Base-by-base conservation (phyloP, 2,113 vertebrate species). In the Neopipo cinnamomea region DNA sequence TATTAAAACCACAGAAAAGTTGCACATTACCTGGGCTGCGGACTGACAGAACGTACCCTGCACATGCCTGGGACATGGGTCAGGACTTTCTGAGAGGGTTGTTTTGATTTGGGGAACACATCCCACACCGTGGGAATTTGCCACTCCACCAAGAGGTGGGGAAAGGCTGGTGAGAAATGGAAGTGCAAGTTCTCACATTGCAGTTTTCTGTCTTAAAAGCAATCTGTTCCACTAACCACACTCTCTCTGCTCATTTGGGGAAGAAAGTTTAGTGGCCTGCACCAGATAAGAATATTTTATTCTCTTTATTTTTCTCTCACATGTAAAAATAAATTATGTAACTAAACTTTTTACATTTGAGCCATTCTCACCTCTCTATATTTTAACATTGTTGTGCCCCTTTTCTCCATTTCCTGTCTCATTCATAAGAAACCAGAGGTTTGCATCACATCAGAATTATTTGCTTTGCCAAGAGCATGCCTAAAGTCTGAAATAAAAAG, bases 91-190 rank as follows among this genome's bases (percentile, higher is more conserved):
- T 14, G 47, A 65, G 65, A 0, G 3, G 59, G 30, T 21, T 49
- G 24, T 0, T 87, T 33, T 11, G 35, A 3, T 44, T 10, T 68
- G 52, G 33, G 31, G 18, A 61, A 21, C 3, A 2, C 28, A 58
- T 79, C 52, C 23, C 61, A 37, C 25, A 12, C 13, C 0, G 0
- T 12, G 7, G 23, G 58, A n/a, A 4, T 2, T 30, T 72, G 28
- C 22, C 7, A 0, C 27, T 20, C 12, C 8, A 24, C 30, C 24
- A n/a, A 2, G 23, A 35, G 30, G 4, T 14, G 19, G 35, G 30
- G 30, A 81, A 58, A 35, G n/a, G 24, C 31, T 71, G 52, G 12
- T 18, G 25, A 30, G 31, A 65, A 84, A 35, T 24, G 35, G 33
- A 63, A 74, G 42, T 30, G 2, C n/a, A 42, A 53, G 16, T 50